phyloP scores from a whole-genome alignment of 64 coral and sea anemone genomes.

The Exaiptasia diaphana region DNA sequence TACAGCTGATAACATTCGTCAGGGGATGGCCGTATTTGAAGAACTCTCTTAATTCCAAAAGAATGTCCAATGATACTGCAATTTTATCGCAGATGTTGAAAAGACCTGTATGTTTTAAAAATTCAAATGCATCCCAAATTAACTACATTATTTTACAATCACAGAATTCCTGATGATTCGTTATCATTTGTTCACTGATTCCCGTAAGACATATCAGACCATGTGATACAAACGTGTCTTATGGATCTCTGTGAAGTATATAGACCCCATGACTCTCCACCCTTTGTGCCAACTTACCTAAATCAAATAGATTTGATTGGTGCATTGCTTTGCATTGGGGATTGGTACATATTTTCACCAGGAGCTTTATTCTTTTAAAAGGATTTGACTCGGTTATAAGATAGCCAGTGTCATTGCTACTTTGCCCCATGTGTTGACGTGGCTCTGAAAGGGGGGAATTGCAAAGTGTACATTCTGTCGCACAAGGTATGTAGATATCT shows the following conservation, averaged over 20 bases:
- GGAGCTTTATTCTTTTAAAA: not conserved
- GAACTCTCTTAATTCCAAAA: constrained; percentile 23
- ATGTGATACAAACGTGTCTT: too few species aligned
- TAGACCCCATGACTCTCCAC: too few species aligned
- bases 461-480: not conserved
- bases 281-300: too few species aligned
- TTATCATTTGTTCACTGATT: too few species aligned
- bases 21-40: constrained; percentile 24
- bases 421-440: not conserved
- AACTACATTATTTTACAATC: too few species aligned
- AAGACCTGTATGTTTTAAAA: too few species aligned
- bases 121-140: too few species aligned
- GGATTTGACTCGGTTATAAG: not conserved
- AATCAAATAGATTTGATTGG: not conserved
- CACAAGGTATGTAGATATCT: not conserved
- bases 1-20: not conserved
- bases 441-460: not conserved
- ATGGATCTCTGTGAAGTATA: too few species aligned
- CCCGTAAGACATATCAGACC: too few species aligned
- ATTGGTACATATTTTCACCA: not conserved
- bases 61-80: constrained; percentile 24
- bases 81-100: constrained; percentile 56
- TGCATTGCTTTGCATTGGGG: constrained; percentile 20
- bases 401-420: not conserved
- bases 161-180: too few species aligned